Evolutionary conservation across 30 jellyfish, hydroid and myxozoan genomes (phyloP).

Genomic region (Turritopsis rubra): DNA sequence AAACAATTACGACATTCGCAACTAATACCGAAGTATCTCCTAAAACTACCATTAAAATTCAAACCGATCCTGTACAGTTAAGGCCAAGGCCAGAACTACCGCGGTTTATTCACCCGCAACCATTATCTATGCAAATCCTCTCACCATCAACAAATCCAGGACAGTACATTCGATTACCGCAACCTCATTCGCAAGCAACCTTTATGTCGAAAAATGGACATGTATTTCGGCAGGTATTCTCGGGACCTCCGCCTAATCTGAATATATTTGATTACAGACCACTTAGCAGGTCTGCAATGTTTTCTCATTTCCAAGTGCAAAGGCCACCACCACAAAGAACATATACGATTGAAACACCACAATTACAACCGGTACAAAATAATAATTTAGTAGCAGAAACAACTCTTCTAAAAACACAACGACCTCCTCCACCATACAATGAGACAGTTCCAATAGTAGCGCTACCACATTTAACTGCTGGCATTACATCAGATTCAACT

Average conservation of each 20-base stretch:
- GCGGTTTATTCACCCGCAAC: not conserved
- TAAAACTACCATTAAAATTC: not conserved
- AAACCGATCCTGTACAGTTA: not conserved
- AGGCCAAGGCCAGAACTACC: not conserved
- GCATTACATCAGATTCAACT: constrained; percentile 1
- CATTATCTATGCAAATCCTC: not conserved
- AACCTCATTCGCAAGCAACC: not conserved
- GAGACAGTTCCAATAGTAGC: not conserved
- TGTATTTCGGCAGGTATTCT: not conserved
- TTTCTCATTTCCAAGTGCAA: not conserved
- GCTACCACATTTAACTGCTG: not conserved
- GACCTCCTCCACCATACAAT: constrained; percentile 1
- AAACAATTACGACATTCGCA: not conserved
- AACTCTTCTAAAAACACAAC: not conserved
- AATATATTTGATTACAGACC: not conserved
- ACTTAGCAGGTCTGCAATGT: not conserved
- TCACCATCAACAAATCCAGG: not conserved
- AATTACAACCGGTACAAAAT: not conserved
- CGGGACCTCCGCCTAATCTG: not conserved
- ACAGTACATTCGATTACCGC: constrained; percentile 3
- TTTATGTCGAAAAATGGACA: not conserved
- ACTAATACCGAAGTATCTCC: not conserved
- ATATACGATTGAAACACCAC: not conserved
- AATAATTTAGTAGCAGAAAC: not conserved
- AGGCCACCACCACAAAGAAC: not conserved